phyloP scores from a whole-genome alignment of 2,113 vertebrate genomes.

The Ailuropoda melanoleuca region DNA sequence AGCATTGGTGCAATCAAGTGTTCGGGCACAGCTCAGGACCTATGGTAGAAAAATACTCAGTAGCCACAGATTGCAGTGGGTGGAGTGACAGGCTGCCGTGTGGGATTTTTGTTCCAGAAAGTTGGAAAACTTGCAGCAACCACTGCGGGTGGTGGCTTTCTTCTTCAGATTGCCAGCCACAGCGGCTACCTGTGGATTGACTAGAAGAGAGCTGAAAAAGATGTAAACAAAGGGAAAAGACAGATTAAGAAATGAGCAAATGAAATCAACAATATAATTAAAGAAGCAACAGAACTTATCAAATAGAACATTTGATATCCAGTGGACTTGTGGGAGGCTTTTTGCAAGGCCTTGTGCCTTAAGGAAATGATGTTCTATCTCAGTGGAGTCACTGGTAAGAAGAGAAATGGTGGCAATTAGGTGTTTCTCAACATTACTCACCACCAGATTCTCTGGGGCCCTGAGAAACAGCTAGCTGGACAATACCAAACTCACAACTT shows the following conservation, averaged over 20 bases:
- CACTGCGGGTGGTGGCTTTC: too few species aligned
- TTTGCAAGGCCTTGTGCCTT: constrained; percentile 94
- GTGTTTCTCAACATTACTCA: constrained; percentile 11
- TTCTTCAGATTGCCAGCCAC: too few species aligned
- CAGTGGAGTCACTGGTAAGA: background rate
- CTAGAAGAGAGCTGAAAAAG: too few species aligned
- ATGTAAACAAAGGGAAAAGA: too few species aligned
- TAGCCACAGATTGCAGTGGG: background rate
- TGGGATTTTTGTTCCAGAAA: background rate
- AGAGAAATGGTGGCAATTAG: constrained; percentile 43
- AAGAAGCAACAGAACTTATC: constrained; percentile 91
- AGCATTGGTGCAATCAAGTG: background rate
- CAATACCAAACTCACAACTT: constrained; percentile 76
- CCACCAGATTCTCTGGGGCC: constrained; percentile 61
- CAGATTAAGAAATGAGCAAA: too few species aligned
- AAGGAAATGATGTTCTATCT: constrained; percentile 71
- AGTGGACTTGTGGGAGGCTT: constrained; percentile 96
- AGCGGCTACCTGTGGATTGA: too few species aligned
- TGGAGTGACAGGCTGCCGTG: background rate
- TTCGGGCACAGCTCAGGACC: background rate
- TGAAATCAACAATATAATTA: background rate
- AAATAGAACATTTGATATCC: constrained; percentile 96
- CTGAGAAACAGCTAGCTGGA: constrained; percentile 68
- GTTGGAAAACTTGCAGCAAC: background rate
- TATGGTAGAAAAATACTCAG: background rate